Evolutionary conservation across 2,113 vertebrate genomes (phyloP), one percentile per base, ranked within the genome.

Genomic region (Diglossa brunneiventris): DNA sequence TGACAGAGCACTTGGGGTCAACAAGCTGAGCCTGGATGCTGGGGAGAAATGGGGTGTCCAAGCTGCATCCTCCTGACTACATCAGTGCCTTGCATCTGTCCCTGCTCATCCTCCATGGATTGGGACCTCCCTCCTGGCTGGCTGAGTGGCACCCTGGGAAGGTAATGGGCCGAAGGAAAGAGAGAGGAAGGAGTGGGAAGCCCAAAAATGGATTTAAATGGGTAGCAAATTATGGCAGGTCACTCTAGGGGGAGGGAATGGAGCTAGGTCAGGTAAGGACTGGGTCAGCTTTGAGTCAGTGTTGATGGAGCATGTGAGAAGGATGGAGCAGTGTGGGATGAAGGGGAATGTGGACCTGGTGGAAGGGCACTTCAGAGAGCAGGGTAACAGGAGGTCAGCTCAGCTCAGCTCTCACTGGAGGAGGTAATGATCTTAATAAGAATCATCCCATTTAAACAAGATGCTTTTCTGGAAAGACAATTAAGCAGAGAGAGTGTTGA

Each of bases 371-470:
- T 95, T 92, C 91, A 92, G 93, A 94, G 95, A 93, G 82, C 77
- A 75, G 84, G 82, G 83, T 84, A 85, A 92, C 7, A 5, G 87
- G 89, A 97, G 84, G 94, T 96, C 96, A 94, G 95, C 28, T 96
- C 35, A 61, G 95, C 76, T 94, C 92, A 92, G 88, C 94, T 97
- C 94, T 97, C 91, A 2, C 97, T 95, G 93, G 83, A 96, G 95
- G 59, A 46, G 95, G 97, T 97, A 94, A 92, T 96, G 94, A 95
- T 97, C 96, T 96, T 96, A 96, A 52, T 96, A 97, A 97, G 97
- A 97, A 94, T 91, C 70, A 42, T 97, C 96, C 97, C 53, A 15
- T 98, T 97, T 91, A 95, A 95, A 95, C 87, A 89, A 96, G 92
- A 94, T 72, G 79, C 92, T 96, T 63, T 94, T 96, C 67, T 92